phyloP scores from a whole-genome alignment of 2,888 invertebrate genomes.

The Standfussiana lucernea region DNA sequence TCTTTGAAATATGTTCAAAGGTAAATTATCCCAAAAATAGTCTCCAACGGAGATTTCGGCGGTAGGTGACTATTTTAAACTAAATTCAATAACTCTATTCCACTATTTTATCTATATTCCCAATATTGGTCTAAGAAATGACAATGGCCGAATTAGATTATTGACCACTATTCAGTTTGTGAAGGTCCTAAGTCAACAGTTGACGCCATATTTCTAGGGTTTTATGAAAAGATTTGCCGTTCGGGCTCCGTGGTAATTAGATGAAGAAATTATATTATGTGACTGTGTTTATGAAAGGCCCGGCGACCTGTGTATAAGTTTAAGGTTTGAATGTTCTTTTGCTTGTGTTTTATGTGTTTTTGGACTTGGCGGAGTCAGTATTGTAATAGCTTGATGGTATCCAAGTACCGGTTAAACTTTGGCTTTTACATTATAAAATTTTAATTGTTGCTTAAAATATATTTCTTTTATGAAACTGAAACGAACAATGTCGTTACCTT shows the following conservation, averaged over 20 bases:
- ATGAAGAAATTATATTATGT: constrained; percentile 42
- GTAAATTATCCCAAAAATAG: not conserved
- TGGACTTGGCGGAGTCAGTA: not conserved
- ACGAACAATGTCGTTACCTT: not conserved
- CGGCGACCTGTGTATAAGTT: not conserved
- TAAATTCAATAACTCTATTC: constrained; percentile 11
- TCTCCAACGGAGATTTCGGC: no score
- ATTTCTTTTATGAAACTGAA: not conserved
- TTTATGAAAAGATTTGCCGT: constrained; percentile 42
- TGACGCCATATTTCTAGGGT: constrained; percentile 41
- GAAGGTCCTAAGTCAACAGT: constrained; percentile 47
- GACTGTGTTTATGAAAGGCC: not conserved
- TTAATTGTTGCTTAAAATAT: not conserved
- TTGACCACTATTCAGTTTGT: constrained; percentile 36
- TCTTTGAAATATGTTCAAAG: not conserved
- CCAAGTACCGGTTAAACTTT: not conserved
- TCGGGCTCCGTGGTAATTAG: constrained; percentile 39
- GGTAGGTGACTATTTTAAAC: not conserved
- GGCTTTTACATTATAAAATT: not conserved
- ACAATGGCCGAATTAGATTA: constrained; percentile 44
- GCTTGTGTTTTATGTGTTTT: not conserved
- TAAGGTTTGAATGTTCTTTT: not conserved
- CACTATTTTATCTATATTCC: not conserved
- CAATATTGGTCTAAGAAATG: constrained; percentile 23
- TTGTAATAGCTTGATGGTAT: not conserved